Base-by-base conservation (phyloP, 1,140 invertebrate species). In the Philopotamus ludificatus region DNA sequence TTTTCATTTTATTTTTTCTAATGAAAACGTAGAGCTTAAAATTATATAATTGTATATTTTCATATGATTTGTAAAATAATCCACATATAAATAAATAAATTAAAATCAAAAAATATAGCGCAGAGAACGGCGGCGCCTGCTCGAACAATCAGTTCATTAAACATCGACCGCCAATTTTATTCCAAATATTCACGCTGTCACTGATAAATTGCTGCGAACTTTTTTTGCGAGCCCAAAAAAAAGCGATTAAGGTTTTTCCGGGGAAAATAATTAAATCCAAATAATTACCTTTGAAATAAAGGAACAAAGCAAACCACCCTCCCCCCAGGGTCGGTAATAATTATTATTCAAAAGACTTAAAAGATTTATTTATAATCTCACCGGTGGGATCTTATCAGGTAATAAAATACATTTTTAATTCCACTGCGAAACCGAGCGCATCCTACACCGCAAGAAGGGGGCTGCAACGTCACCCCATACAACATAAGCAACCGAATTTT, bases 361-460 rank as follows among this genome's bases (percentile, higher is more conserved):
- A 67, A 70, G 68, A 70, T 70, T 70, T 70, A 70, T 70, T 67
- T 70, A 70, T 70, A 70, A 70, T 70, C 68, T 66, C 61, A 62
- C 61, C 65, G 68, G 68, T 66, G 65, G 68, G 68, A 70, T 70
- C 68, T 70, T 70, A 70, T 70, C 68, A 66, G 65, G 68, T 70
- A 70, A 70, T 70, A 70, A 70, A 70, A 70, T 70, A 70, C 68
- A 70, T 66, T 70, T 70, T 70, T 70, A 70, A 70, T 70, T 70
- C 68, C 55, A 45, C 65, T 59, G 65, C 54, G 64, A 66, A 61
- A 59, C 68, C 53, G 57, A 65, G 61, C 68, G 62, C 66, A 64
- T 64, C 66, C 57, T 34, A 8, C 25, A n/a, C 7, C 7, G n/a
- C 3, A 10, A 10, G 23, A 18, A 15, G 15, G n/a, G 7, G 22